A percentile compares a stretch with the other conserved stretches of the same genome.
Evolutionary conservation across 2,797 vertebrate genomes (phyloP).

Genomic region (Rhinatrema bivittatum): DNA sequence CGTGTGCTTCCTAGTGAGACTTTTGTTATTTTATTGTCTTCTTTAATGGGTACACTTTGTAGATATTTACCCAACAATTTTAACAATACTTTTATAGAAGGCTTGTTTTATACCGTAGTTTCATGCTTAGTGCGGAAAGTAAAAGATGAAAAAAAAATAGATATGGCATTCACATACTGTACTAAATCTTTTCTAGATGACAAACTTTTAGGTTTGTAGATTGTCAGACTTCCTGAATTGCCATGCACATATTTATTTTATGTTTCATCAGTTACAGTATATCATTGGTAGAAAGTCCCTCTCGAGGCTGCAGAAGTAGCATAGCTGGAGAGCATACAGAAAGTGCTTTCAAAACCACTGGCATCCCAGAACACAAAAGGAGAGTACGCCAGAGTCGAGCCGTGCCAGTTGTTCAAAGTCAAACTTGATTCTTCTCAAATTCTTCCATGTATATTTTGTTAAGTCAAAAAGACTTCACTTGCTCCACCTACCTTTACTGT

Average conservation of each 20-base stretch:
- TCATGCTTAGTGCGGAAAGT: neutral
- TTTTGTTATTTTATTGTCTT: conserved; percentile 1
- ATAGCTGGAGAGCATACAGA: no score
- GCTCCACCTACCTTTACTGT: no score
- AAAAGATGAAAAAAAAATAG: neutral
- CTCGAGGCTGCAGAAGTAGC: no score
- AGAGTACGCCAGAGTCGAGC: no score
- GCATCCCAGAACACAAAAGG: no score
- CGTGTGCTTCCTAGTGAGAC: neutral
- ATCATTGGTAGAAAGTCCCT: no score
- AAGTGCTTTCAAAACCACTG: no score
- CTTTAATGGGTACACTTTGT: conserved; percentile 1
- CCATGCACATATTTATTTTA: neutral
- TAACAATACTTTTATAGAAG: conserved; percentile 1
- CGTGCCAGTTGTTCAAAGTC: no score
- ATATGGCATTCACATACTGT: no score
- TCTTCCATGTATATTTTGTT: no score
- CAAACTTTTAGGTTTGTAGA: neutral
- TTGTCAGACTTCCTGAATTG: neutral
- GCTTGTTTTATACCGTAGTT: conserved; percentile 1
- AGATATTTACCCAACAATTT: conserved; percentile 3
- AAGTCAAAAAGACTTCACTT: no score
- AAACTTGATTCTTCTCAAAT: no score
- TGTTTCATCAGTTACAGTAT: neutral
- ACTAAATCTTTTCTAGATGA: neutral